Evolutionary conservation across 2,113 vertebrate species (phyloP).

Genomic region (Mus spicilegus): DNA sequence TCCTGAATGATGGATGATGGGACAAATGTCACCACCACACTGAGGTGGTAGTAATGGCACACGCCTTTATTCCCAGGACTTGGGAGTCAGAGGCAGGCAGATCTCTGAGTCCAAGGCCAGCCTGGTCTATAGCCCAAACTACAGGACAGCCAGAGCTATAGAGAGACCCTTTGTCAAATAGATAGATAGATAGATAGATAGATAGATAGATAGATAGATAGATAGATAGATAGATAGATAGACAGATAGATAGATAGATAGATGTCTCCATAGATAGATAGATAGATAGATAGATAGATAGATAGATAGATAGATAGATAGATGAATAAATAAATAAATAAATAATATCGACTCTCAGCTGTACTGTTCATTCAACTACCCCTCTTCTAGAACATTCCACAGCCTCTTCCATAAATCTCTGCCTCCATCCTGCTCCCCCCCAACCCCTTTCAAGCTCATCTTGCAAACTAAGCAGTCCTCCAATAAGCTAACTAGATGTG

Average conservation of each 20-base stretch:
- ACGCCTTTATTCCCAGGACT: neutral
- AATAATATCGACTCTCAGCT: too few relatives aligned
- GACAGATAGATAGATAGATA: too few relatives aligned
- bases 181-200: neutral
- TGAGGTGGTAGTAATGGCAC: neutral
- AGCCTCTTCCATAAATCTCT: neutral
- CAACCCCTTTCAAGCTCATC: neutral
- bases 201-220: too few relatives aligned
- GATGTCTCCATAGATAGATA: too few relatives aligned
- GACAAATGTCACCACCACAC: neutral
- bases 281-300: too few relatives aligned
- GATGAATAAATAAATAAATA: too few relatives aligned
- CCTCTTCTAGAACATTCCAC: neutral
- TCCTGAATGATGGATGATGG: neutral
- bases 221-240: too few relatives aligned
- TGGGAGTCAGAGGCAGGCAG: neutral
- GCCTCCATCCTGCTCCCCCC: neutral
- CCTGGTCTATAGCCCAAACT: neutral
- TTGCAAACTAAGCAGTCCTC: neutral
- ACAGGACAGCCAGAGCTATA: neutral
- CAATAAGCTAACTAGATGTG: neutral
- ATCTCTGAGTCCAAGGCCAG: neutral
- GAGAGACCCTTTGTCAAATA: neutral
- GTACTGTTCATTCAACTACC: neutral
- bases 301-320: fast-evolving